These are phyloP conservation scores for Sakesphorus luctuosus DNA, from an alignment of 2,113 vertebrate genomes.

Conservation along the genomic window DNA sequence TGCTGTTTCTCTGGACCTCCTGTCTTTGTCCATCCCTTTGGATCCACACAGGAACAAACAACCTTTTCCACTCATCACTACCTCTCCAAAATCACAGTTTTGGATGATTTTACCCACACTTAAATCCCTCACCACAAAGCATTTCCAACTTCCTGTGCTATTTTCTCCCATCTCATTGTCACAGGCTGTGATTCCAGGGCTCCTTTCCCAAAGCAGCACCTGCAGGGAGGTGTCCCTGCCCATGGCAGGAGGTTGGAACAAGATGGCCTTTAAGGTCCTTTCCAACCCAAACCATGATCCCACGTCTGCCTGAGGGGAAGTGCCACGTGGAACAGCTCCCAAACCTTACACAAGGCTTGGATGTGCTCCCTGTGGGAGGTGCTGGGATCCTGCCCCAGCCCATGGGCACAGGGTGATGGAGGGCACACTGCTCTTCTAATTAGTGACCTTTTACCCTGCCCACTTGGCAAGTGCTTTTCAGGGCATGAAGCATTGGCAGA, in stretches of 20 bases:
- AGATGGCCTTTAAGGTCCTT: not conserved
- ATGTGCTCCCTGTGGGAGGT: accelerated
- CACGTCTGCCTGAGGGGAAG: not conserved
- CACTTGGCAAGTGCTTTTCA: not conserved
- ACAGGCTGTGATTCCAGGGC: not conserved
- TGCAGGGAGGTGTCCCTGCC: not conserved
- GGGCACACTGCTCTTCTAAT: not conserved
- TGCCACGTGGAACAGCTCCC: not conserved
- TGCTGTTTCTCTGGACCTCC: not conserved
- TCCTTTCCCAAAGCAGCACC: not conserved
- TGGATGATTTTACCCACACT: not conserved
- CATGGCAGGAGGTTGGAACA: not conserved
- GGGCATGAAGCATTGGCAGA: not conserved
- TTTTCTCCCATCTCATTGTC: not conserved
- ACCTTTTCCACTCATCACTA: not conserved
- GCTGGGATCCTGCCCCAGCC: not conserved
- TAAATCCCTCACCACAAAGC: not conserved
- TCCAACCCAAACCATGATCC: not conserved
- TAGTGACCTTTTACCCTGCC: not conserved
- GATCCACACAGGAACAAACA: not conserved
- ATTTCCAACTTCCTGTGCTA: not conserved
- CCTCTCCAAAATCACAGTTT: not conserved
- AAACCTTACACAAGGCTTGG: not conserved
- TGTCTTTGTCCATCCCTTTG: not conserved
- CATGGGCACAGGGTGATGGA: not conserved